Evolutionary conservation across 2,888 invertebrate genomes (phyloP).

Genomic region (Protophormia terraenovae): DNA sequence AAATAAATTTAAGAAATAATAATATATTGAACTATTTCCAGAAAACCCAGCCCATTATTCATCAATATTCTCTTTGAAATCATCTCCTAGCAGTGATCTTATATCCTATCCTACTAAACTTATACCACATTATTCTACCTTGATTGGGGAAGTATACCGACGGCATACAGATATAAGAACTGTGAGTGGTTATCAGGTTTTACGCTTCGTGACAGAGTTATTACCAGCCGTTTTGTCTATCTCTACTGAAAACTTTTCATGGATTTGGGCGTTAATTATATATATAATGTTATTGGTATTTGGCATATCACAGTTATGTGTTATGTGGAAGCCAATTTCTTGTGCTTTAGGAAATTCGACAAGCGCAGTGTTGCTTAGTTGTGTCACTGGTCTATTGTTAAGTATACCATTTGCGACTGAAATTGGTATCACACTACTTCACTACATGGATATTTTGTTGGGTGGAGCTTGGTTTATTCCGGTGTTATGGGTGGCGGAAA

Average conservation of each 20-base stretch:
- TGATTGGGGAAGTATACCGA: constrained; percentile 79
- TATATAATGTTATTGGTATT: constrained; percentile 92
- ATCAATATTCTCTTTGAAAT: constrained; percentile 85
- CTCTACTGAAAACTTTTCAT: constrained; percentile 88
- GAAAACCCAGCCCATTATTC: constrained; percentile 88
- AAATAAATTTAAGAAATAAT: background rate
- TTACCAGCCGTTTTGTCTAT: constrained; percentile 92
- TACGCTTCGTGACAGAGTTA: constrained; percentile 93
- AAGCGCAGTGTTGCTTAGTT: constrained; percentile 89
- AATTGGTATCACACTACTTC: constrained; percentile 90
- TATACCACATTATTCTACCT: constrained; percentile 79
- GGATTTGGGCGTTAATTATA: constrained; percentile 93
- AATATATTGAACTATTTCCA: constrained; percentile 79
- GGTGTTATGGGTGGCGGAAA: constrained; percentile 88
- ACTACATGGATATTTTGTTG: constrained; percentile 91
- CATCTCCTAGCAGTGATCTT: constrained; percentile 84
- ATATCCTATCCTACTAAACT: constrained; percentile 82
- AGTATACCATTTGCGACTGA: constrained; percentile 94
- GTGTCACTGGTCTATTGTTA: constrained; percentile 90
- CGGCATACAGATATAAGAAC: constrained; percentile 75
- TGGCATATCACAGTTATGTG: constrained; percentile 93
- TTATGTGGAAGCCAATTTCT: constrained; percentile 95
- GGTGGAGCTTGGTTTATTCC: constrained; percentile 95
- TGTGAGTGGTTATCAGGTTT: constrained; percentile 91
- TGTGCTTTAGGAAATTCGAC: constrained; percentile 88